Base-by-base conservation (phyloP, 2,888 invertebrate species). In the Hirtodrosophila duncani region DNA sequence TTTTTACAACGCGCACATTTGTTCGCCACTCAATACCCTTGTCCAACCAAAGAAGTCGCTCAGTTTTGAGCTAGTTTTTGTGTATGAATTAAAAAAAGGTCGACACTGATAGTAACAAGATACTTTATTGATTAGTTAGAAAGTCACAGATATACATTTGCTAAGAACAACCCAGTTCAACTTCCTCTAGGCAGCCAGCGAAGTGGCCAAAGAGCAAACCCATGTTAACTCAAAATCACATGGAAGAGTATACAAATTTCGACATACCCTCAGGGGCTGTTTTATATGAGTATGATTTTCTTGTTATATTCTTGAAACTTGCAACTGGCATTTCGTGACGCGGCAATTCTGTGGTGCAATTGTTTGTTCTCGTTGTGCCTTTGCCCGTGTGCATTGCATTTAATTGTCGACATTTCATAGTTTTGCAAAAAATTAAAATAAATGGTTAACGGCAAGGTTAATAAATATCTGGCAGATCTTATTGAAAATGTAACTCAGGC, bases 331-430 rank as follows among this genome's bases (percentile, higher is more conserved):
- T 52, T 78, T 71, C 71, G 71, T 71, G 71, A 71, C 80, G 60
- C 30, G 38, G 67, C 70, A 63, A 63, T 50, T 74, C 50, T 50
- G 63, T 43, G 49, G 38, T 51, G 52, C 39, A 53, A 42, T 60
- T 58, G 58, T 52, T 45, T 45, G 52, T 59, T 51, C 66, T 62
- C 72, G 16, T 17, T 9, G 26, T 21, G 6, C 14, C 26, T 33
- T 18, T 24, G 23, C 26, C 24, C 29, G 43, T 44, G 51, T 74
- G 60, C 67, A 67, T 70, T 71, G 71, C 71, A 79, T 71, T 79
- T 75, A 70, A 79, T 67, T 75, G 67, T 53, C 55, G 80, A 70
- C 71, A 79, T 75, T 71, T 75, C 57, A 79, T 60, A 71, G 67
- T 63, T n/a, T n/a, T n/a, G n/a, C n/a, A n/a, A n/a, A n/a, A n/a